Evolutionary conservation across 2,888 invertebrate genomes (phyloP).

Genomic region (Phytoseiulus persimilis): DNA sequence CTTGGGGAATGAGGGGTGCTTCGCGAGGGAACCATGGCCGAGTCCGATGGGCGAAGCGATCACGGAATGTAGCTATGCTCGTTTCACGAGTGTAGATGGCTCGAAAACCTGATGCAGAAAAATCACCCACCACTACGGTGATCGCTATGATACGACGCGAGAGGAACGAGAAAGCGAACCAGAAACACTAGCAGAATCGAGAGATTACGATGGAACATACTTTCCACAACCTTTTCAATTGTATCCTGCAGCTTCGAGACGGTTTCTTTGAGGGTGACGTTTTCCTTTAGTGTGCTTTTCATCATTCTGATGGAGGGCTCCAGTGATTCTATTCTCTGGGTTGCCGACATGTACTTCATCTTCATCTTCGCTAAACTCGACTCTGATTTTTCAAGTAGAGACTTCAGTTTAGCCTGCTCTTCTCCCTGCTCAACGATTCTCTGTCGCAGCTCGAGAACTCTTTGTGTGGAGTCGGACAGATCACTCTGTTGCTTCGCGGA

Average conservation of each 20-base stretch:
- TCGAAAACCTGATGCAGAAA: too few species aligned
- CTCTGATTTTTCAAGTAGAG: not conserved
- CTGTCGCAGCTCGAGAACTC: constrained; percentile 8
- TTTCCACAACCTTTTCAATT: not conserved
- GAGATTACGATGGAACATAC: not conserved
- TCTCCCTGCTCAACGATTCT: not conserved
- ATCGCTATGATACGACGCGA: too few species aligned
- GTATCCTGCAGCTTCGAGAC: not conserved
- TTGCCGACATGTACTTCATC: not conserved
- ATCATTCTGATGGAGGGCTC: not conserved
- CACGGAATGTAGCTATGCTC: too few species aligned
- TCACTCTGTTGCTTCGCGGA: not conserved
- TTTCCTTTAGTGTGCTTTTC: not conserved
- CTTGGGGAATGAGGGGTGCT: too few species aligned
- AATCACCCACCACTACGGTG: too few species aligned
- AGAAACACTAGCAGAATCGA: too few species aligned
- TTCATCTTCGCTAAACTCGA: not conserved
- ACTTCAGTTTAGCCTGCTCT: not conserved
- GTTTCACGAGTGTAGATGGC: too few species aligned
- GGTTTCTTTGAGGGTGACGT: not conserved
- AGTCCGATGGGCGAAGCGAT: too few species aligned
- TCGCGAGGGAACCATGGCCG: too few species aligned
- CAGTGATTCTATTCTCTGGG: not conserved
- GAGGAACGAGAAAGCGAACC: too few species aligned
- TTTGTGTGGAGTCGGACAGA: not conserved